Conservation (phyloP, 2,888 invertebrate genomes). For the Chrysodeixis includens region DNA sequence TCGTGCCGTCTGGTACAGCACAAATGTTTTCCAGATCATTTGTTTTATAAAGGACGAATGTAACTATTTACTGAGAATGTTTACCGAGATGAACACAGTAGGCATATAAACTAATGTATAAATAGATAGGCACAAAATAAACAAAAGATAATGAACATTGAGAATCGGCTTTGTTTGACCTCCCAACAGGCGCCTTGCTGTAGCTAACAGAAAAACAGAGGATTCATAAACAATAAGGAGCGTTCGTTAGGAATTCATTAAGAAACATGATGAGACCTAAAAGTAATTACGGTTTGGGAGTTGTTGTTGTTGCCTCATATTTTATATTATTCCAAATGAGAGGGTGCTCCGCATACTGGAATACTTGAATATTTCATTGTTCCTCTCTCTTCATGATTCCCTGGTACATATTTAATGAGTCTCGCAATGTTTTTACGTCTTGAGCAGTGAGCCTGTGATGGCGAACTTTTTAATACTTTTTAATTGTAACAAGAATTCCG, state of each 20-base stretch:
- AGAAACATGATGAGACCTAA: conserved; percentile 46
- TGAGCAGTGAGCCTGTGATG: conserved; percentile 33
- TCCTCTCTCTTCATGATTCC: conserved; percentile 67
- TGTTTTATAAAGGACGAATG: no score
- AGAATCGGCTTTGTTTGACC: conserved; percentile 13
- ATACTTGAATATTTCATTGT: conserved; percentile 70
- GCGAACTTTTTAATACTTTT: conserved; percentile 13
- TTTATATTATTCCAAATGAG: conserved; percentile 47
- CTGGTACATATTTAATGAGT: conserved; percentile 71
- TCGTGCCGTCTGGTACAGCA: neutral
- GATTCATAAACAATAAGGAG: conserved; percentile 41
- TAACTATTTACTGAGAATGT: neutral
- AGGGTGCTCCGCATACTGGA: conserved; percentile 28
- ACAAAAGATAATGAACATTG: conserved; percentile 26
- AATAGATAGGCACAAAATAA: neutral
- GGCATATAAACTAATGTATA: neutral
- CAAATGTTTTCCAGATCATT: neutral
- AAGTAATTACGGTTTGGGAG: conserved; percentile 50
- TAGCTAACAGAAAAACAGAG: conserved; percentile 23
- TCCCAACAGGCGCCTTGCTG: conserved; percentile 18
- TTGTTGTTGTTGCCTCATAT: conserved; percentile 39
- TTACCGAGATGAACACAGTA: neutral
- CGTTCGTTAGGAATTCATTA: conserved; percentile 53
- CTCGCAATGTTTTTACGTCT: conserved; percentile 58
- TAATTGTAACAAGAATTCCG: conserved; percentile 34